phyloP scores from a whole-genome alignment of 2,888 invertebrate species.

The Agrotis ipsilon region DNA sequence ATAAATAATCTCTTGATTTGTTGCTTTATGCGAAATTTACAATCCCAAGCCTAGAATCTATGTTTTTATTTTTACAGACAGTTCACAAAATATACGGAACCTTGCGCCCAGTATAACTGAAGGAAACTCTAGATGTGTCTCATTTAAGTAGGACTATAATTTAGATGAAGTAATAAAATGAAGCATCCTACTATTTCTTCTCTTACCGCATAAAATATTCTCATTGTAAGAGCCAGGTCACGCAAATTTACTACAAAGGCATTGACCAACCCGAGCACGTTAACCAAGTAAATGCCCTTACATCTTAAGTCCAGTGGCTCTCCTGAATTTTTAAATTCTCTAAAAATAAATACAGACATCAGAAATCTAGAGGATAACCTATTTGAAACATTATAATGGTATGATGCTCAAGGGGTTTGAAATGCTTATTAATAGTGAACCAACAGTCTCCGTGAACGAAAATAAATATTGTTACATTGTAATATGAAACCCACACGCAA shows the following conservation, averaged over 20 bases:
- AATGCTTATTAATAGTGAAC: not conserved
- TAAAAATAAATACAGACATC: constrained; percentile 42
- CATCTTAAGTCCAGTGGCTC: constrained; percentile 35
- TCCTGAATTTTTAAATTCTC: constrained; percentile 47
- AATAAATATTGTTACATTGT: constrained; percentile 2
- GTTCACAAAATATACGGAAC: too few relatives aligned
- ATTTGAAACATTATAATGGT: not conserved
- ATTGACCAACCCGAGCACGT: constrained; percentile 46
- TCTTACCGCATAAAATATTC: constrained; percentile 27
- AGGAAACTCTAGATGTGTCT: not conserved
- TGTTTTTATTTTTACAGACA: too few relatives aligned
- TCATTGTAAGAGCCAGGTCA: constrained; percentile 27
- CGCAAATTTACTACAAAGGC: constrained; percentile 36
- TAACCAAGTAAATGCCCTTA: constrained; percentile 38
- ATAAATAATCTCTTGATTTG: too few relatives aligned
- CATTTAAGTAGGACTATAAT: not conserved
- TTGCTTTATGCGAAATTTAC: not conserved
- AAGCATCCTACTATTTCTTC: constrained; percentile 21
- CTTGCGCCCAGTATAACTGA: not conserved
- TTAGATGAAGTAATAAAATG: constrained; percentile 3
- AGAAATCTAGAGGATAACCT: constrained; percentile 16
- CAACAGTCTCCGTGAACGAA: not conserved
- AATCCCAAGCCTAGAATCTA: not conserved
- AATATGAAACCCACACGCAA: not conserved
- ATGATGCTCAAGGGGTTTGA: not conserved